phyloP scores from a whole-genome alignment of 1,140 invertebrate species.

The Aphelenchoides besseyi region DNA sequence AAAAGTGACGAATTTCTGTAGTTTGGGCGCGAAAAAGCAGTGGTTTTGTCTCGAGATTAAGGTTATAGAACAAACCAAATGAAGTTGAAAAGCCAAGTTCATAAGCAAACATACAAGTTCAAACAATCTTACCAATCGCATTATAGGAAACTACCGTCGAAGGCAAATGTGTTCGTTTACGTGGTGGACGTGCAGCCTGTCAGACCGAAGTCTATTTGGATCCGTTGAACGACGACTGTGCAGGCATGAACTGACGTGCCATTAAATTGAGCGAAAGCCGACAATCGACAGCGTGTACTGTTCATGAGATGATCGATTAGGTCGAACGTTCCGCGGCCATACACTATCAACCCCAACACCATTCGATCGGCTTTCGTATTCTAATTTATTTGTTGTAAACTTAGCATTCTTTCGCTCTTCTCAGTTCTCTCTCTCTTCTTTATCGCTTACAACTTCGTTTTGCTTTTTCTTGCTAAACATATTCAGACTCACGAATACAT shows the following conservation, averaged over 20 bases:
- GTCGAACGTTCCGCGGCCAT: neutral
- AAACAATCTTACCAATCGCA: neutral
- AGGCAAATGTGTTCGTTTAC: conserved; percentile 28
- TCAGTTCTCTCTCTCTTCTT: no score
- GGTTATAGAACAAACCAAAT: neutral
- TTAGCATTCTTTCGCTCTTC: neutral
- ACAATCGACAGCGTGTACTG: neutral
- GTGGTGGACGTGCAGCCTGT: conserved; percentile 19
- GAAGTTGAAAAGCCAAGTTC: neutral
- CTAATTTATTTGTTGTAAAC: neutral
- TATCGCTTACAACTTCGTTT: no score
- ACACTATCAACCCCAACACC: neutral
- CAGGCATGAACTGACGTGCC: neutral
- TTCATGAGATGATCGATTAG: neutral
- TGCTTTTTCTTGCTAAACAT: no score
- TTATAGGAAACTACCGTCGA: neutral
- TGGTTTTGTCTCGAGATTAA: neutral
- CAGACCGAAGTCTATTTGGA: conserved; percentile 26
- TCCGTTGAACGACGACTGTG: conserved; percentile 21
- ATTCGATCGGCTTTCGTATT: neutral
- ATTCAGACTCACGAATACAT: no score
- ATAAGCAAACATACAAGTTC: neutral
- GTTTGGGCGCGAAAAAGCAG: neutral
- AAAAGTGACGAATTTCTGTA: no score
- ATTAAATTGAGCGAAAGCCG: neutral